These are phyloP conservation scores for Pipra filicauda DNA, from an alignment of 2,113 vertebrate genomes.

Conservation along the genomic window DNA sequence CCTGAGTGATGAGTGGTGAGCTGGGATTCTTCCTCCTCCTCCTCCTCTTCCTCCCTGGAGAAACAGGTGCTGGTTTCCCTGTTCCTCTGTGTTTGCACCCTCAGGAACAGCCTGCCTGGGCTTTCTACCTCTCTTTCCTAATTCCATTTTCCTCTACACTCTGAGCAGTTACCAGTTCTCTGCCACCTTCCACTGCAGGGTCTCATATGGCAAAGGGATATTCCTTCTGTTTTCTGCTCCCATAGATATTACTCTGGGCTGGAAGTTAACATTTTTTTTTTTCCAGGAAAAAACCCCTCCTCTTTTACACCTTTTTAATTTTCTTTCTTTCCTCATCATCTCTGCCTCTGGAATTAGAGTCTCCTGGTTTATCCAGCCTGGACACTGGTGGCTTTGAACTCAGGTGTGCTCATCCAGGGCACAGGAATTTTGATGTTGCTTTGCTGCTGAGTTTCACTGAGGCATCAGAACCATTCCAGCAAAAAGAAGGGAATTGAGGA, in stretches of 20 bases:
- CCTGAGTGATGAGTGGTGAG: not conserved
- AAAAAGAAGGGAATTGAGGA: not conserved
- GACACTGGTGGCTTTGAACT: not conserved
- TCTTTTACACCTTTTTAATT: not conserved
- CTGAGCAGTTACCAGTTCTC: not conserved
- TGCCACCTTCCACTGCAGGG: not conserved
- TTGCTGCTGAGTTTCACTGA: not conserved
- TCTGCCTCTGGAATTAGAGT: not conserved
- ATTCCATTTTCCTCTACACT: not conserved
- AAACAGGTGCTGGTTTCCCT: not conserved
- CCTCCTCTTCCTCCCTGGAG: not conserved
- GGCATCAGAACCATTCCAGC: not conserved
- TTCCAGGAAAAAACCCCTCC: accelerated
- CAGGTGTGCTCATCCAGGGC: not conserved
- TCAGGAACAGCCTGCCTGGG: not conserved
- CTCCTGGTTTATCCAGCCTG: not conserved
- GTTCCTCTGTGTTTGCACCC: not conserved
- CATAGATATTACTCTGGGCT: not conserved
- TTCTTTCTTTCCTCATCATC: not conserved
- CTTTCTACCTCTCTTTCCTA: not conserved
- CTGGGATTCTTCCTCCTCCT: not conserved
- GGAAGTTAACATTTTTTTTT: not conserved
- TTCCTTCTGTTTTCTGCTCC: not conserved
- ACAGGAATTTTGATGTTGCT: not conserved
- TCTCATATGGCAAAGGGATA: not conserved